Evolutionary conservation across 1,140 invertebrate genomes (phyloP).

Genomic region (Aphelenchoides avenae): DNA sequence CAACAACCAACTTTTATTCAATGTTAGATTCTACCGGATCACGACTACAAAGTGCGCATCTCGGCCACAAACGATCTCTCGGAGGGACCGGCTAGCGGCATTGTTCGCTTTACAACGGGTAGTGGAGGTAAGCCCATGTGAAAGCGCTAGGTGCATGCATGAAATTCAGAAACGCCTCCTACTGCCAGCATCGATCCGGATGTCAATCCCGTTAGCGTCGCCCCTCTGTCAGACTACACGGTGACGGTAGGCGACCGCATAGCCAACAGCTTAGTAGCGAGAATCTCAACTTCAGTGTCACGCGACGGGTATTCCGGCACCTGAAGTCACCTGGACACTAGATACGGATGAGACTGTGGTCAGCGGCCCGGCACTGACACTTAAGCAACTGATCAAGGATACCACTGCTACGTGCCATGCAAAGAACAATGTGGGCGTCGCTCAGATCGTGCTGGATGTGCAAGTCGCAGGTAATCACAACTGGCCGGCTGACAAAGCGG

Average conservation of each 20-base stretch:
- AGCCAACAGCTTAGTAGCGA: background rate
- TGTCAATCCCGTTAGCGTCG: constrained; percentile 42
- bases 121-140: constrained; percentile 45
- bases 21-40: constrained; percentile 50
- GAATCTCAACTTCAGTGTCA: constrained; percentile 26
- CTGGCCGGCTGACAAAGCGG: too few relatives aligned
- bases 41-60: constrained; percentile 49
- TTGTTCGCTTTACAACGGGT: constrained; percentile 48
- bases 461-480: constrained; percentile 33
- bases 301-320: constrained; percentile 50
- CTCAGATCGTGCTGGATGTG: constrained; percentile 42
- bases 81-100: constrained; percentile 55
- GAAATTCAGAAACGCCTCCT: constrained; percentile 44
- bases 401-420: constrained; percentile 51
- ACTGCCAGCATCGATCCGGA: constrained; percentile 42
- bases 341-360: constrained; percentile 29
- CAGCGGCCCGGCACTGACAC: constrained; percentile 35
- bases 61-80: constrained; percentile 56
- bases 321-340: constrained; percentile 46
- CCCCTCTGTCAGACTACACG: constrained; percentile 38
- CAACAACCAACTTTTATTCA: too few relatives aligned
- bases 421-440: constrained; percentile 54
- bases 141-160: constrained; percentile 1
- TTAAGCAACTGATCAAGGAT: constrained; percentile 47
- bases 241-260: constrained; percentile 18